phyloP scores from a whole-genome alignment of 2,113 vertebrate species.

The Perca schrenkii region DNA sequence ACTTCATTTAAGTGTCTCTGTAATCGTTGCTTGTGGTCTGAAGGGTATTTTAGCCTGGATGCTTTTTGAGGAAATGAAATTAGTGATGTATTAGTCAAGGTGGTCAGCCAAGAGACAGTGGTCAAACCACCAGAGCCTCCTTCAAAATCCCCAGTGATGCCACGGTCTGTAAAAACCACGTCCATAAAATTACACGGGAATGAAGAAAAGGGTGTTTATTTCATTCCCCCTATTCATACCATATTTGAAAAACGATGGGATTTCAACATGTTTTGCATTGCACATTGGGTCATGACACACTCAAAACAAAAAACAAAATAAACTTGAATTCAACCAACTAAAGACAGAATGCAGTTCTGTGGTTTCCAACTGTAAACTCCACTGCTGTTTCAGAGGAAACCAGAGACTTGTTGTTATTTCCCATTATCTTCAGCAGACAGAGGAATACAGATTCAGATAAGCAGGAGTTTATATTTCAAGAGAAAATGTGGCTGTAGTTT shows the following conservation, averaged over 20 bases:
- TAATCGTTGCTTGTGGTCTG: neutral
- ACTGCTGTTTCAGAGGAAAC: slow-evolving; percentile 33
- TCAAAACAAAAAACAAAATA: neutral
- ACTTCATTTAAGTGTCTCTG: neutral
- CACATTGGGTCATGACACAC: neutral
- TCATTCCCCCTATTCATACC: neutral
- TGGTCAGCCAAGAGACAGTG: slow-evolving; percentile 37
- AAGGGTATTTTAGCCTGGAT: slow-evolving; percentile 3
- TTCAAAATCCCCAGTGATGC: slow-evolving; percentile 33
- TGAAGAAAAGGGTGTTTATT: neutral
- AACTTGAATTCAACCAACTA: neutral
- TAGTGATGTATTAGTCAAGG: slow-evolving; percentile 39
- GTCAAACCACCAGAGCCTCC: slow-evolving; percentile 28
- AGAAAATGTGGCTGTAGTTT: slow-evolving; percentile 24
- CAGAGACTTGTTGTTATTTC: neutral
- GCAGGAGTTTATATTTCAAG: neutral
- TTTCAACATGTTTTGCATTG: neutral
- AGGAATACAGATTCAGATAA: neutral
- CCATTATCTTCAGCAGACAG: slow-evolving; percentile 1
- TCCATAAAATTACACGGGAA: neutral
- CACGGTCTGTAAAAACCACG: slow-evolving; percentile 7
- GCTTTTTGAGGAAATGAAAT: slow-evolving; percentile 56
- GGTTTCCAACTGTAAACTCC: slow-evolving; percentile 13
- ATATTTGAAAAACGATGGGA: neutral
- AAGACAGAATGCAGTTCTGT: neutral